Conservation (phyloP, 2,888 invertebrate species). For the Abrostola triplasia region DNA sequence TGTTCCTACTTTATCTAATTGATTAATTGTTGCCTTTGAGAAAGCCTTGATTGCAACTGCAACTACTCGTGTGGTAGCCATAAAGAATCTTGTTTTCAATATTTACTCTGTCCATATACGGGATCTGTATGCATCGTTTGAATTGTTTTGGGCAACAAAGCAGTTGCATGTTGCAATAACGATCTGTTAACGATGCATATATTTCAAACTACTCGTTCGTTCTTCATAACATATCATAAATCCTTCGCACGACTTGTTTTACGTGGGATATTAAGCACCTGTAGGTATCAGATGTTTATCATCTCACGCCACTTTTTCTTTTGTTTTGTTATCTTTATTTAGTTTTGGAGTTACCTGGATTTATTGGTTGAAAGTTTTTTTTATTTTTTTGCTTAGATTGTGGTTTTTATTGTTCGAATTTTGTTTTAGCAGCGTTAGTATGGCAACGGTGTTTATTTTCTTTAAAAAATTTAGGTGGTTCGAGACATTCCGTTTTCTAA, state of each 20-base stretch:
- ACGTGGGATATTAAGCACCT: conserved; percentile 14
- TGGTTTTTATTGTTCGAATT: background rate
- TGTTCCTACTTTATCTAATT: no score
- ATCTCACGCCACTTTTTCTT: conserved; percentile 5
- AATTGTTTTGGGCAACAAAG: conserved; percentile 7
- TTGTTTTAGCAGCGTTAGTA: no score
- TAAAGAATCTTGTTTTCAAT: background rate
- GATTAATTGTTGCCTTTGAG: no score
- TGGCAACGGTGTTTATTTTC: no score
- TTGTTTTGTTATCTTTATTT: background rate
- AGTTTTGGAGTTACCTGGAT: background rate
- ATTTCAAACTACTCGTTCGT: conserved; percentile 16
- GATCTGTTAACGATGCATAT: conserved; percentile 22
- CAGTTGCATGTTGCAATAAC: conserved; percentile 25
- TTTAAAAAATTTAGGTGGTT: no score
- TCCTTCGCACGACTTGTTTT: conserved; percentile 11
- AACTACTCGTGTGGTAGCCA: background rate
- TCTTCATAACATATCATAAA: conserved; percentile 23
- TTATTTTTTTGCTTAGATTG: background rate
- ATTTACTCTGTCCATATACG: conserved; percentile 3
- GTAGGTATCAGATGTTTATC: conserved; percentile 12
- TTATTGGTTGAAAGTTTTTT: background rate
- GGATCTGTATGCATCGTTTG: conserved; percentile 7
- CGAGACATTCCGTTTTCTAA: no score
- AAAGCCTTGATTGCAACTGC: conserved; percentile 5